phyloP scores from a whole-genome alignment of 2,113 vertebrate species.

The Syngnathoides biaculeatus region DNA sequence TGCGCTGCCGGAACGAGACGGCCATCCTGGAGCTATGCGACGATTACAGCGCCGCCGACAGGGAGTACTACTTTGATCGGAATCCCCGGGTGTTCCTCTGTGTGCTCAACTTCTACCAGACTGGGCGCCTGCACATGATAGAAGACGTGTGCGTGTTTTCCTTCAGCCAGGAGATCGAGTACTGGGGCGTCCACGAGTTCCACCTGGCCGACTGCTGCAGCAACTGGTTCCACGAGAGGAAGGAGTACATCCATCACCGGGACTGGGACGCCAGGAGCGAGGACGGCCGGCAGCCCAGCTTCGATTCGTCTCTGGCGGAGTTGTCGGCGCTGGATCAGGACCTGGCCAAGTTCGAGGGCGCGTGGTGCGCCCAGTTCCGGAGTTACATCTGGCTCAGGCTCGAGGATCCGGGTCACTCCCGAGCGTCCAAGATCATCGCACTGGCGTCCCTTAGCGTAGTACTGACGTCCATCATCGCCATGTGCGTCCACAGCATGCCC shows the following conservation, averaged over 20 bases:
- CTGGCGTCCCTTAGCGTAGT: constrained; percentile 88
- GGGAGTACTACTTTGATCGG: constrained; percentile 96
- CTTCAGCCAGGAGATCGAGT: constrained; percentile 97
- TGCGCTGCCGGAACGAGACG: constrained; percentile 86
- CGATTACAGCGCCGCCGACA: constrained; percentile 86
- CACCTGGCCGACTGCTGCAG: constrained; percentile 90
- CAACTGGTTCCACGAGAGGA: constrained; percentile 88
- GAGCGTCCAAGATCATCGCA: constrained; percentile 86
- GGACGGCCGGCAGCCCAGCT: constrained; percentile 74
- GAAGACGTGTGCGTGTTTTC: constrained; percentile 95
- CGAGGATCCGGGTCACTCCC: constrained; percentile 89
- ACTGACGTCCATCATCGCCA: constrained; percentile 89
- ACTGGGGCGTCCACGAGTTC: constrained; percentile 95
- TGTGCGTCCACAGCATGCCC: constrained; percentile 98
- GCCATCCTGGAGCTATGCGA: constrained; percentile 94
- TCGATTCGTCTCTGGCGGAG: constrained; percentile 85
- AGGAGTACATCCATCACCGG: constrained; percentile 79
- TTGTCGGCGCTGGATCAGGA: constrained; percentile 90
- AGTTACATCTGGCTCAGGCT: constrained; percentile 90
- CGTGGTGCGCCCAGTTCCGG: constrained; percentile 81
- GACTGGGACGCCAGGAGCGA: constrained; percentile 90
- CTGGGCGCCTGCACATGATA: constrained; percentile 92
- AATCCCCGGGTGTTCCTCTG: constrained; percentile 90
- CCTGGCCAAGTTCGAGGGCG: constrained; percentile 84
- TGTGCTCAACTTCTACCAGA: constrained; percentile 95